A percentile compares a stretch with the other conserved stretches of the same genome.
Evolutionary conservation across 1,140 invertebrate species (phyloP).

Genomic region (Epicauta chinensis): DNA sequence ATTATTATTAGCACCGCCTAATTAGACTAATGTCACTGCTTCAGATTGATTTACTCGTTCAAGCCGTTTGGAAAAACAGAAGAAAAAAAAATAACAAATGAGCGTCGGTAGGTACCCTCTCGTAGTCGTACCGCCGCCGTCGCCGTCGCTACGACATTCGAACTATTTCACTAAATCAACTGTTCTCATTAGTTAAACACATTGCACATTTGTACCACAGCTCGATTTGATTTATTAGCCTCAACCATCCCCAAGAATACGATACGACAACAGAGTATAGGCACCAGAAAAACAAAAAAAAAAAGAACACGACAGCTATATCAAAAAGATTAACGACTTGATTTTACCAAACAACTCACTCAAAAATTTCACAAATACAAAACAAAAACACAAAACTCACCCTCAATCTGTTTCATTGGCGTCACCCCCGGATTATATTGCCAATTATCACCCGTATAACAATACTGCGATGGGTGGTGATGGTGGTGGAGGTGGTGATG

Average conservation of each 20-base stretch:
- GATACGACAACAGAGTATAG: not conserved
- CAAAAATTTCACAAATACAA: not conserved
- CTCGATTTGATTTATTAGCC: constrained; percentile 14
- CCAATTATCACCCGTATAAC: constrained; percentile 34
- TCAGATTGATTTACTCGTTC: not conserved
- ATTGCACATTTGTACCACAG: constrained; percentile 19
- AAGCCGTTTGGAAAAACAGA: not conserved
- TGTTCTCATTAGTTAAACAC: constrained; percentile 23
- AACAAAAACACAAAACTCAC: constrained; percentile 24
- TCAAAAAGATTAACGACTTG: not conserved
- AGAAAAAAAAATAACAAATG: not conserved
- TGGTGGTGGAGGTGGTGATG: not conserved
- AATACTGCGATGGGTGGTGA: constrained; percentile 3
- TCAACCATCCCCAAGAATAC: not conserved
- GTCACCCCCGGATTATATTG: constrained; percentile 30
- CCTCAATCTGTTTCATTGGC: constrained; percentile 43
- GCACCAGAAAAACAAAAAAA: not conserved
- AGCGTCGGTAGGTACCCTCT: constrained; percentile 4
- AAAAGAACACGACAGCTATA: constrained; percentile 1
- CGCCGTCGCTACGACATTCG: constrained; percentile 9
- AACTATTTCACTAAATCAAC: constrained; percentile 14
- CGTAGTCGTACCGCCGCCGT: not conserved
- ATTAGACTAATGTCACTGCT: not conserved
- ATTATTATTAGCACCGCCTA: not conserved
- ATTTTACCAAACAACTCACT: not conserved